Evolutionary conservation across 1,140 invertebrate genomes (phyloP).

Genomic region (Sweltsa coloradensis): DNA sequence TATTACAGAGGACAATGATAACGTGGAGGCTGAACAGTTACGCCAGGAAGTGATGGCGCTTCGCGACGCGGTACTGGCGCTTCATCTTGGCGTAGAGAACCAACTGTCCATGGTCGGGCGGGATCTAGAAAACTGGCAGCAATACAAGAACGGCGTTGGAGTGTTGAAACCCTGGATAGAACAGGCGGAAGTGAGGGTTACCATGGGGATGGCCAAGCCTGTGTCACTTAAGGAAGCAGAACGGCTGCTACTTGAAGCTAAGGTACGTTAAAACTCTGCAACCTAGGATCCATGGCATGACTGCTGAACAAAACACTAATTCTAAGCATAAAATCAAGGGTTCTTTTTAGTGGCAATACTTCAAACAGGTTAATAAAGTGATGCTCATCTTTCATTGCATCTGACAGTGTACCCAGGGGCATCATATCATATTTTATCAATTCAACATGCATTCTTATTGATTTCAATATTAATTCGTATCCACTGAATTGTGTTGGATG

Average conservation of each 20-base stretch:
- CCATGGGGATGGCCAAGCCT: constrained; percentile 47
- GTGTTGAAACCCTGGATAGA: constrained; percentile 82
- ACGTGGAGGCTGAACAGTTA: constrained; percentile 50
- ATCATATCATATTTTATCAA: too few relatives aligned
- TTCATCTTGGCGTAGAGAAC: constrained; percentile 56
- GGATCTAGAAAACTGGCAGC: constrained; percentile 72
- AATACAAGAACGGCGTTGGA: constrained; percentile 64
- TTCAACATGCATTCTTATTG: too few relatives aligned
- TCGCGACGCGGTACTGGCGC: constrained; percentile 37
- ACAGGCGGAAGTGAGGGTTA: constrained; percentile 65
- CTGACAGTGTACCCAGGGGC: too few relatives aligned
- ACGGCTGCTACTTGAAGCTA: constrained; percentile 52
- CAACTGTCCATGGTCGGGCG: constrained; percentile 57
- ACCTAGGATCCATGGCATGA: too few relatives aligned
- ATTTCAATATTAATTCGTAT: too few relatives aligned
- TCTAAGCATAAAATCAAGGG: too few relatives aligned
- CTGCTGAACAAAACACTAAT: too few relatives aligned
- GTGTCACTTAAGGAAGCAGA: constrained; percentile 61
- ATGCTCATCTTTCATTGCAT: too few relatives aligned
- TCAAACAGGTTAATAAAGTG: too few relatives aligned
- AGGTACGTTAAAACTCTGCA: too few relatives aligned
- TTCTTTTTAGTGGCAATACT: too few relatives aligned
- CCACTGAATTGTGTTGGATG: too few relatives aligned
- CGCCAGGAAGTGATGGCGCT: constrained; percentile 46
- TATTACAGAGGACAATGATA: constrained; percentile 38